Evolutionary conservation across 2,113 vertebrate species (phyloP), one percentile per base, ranked within the genome.

Genomic region (Cricetomys ansorgei): DNA sequence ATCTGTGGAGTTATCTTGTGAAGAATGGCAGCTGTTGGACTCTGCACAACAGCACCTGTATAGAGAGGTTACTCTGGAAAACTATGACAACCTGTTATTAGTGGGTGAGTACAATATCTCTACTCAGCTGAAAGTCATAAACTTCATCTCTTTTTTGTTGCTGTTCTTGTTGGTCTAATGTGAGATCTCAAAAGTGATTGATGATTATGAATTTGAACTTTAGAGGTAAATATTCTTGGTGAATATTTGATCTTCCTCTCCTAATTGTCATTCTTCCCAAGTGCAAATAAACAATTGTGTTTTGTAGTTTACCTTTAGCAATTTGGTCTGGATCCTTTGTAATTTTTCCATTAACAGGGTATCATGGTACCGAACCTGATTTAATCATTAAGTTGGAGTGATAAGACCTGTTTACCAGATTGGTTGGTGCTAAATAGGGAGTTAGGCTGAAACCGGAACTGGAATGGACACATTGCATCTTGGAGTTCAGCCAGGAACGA

Each of bases 21-120:
- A 97, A 31, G 96, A 97, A 29, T 97, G 97, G 97, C 96, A 97
- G 55, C 85, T 97, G 0, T 64, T 98, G 83, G 87, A 97, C 73
- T 55, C 87, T 5, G 2, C 43, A 0, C 97, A 98, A 92, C 97
- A 90, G 77, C 31, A 87, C 75, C 79, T 98, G 0, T 97, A 97
- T 53, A 79, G 77, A 84, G 97, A 97, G 0, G 96, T 98, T 73
- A 96, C 77, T 7, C 65, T 96, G 87, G 97, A 98, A 89, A 97
- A 96, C 75, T 98, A 97, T 2, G 57, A 19, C 84, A 96, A 96
- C 31, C 67, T 97, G 48, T 17, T 97, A 6, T 96, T 84, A 2
- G 31, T 96, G 59, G 96, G 96, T 98, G 37, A 93, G 97, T 89
- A 2, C 37, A 16, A 27, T 31, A 50, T 57, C n/a, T 72, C 70